Evolutionary conservation across 2,797 vertebrate genomes (phyloP).

Genomic region (Octomys mimax): DNA sequence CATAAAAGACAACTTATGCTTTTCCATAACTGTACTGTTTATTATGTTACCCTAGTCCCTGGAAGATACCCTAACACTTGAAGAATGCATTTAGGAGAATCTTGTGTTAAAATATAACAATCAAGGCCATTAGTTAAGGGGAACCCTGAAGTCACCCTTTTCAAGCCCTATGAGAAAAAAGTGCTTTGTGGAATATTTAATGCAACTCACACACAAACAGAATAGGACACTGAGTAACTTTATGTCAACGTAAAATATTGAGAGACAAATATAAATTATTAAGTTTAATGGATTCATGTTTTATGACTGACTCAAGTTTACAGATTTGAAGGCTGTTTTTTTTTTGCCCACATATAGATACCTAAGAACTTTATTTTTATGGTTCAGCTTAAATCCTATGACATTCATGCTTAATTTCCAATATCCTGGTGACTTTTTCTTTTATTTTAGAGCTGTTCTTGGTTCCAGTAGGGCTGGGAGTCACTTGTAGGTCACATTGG

Average conservation of each 20-base stretch:
- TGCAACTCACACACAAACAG: neutral
- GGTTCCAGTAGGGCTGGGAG: neutral
- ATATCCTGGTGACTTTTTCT: neutral
- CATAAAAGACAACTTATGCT: constrained; percentile 1
- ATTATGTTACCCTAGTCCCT: neutral
- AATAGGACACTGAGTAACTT: neutral
- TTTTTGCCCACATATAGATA: neutral
- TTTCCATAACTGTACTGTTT: neutral
- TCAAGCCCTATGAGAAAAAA: neutral
- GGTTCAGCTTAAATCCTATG: neutral
- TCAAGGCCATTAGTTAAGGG: neutral
- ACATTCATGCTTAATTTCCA: neutral
- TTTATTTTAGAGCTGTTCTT: neutral
- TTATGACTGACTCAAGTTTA: neutral
- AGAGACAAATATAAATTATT: constrained; percentile 13
- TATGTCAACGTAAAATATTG: neutral
- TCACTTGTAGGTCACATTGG: neutral
- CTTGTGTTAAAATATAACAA: neutral
- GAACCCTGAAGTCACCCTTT: neutral
- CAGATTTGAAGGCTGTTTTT: neutral
- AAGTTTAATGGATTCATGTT: neutral
- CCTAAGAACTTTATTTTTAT: neutral
- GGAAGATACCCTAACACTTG: neutral
- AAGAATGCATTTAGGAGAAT: neutral
- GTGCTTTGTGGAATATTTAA: neutral